phyloP scores from a whole-genome alignment of 2,113 vertebrate species.

The Rattus rattus region DNA sequence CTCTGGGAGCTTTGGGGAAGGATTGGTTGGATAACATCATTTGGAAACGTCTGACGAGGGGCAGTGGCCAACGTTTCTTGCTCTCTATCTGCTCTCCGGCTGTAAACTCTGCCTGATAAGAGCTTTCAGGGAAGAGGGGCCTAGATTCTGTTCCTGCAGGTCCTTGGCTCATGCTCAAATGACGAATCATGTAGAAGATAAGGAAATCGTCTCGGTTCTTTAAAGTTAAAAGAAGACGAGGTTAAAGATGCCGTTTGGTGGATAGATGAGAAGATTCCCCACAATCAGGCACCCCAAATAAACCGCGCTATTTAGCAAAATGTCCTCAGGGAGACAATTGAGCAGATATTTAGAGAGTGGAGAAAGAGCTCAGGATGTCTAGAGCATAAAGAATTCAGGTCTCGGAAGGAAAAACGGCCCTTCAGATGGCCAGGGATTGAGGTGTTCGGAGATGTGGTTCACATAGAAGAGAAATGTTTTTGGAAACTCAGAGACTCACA shows the following conservation, averaged over 20 bases:
- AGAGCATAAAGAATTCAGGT: not conserved
- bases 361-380: conserved; percentile 39
- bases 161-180: conserved; percentile 31
- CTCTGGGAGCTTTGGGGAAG: not conserved
- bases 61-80: not conserved
- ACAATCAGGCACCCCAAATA: conserved; percentile 69
- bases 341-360: conserved; percentile 68
- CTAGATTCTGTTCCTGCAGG: conserved; percentile 36
- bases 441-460: not conserved
- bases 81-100: conserved; percentile 11
- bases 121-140: not conserved
- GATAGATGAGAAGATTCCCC: conserved; percentile 57
- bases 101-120: conserved; percentile 48
- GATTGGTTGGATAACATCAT: conserved; percentile 21
- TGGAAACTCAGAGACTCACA: not conserved
- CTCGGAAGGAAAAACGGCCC: not conserved
- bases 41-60: not conserved
- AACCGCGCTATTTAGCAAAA: conserved; percentile 55
- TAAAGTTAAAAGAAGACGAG: conserved; percentile 73
- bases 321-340: conserved; percentile 70
- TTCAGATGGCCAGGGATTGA: not conserved
- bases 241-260: conserved; percentile 48
- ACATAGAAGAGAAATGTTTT: not conserved
- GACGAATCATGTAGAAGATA: conserved; percentile 67
- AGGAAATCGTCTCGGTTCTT: conserved; percentile 77